Evolutionary conservation across 2,797 vertebrate genomes (phyloP).

Genomic region (Monodelphis domestica): DNA sequence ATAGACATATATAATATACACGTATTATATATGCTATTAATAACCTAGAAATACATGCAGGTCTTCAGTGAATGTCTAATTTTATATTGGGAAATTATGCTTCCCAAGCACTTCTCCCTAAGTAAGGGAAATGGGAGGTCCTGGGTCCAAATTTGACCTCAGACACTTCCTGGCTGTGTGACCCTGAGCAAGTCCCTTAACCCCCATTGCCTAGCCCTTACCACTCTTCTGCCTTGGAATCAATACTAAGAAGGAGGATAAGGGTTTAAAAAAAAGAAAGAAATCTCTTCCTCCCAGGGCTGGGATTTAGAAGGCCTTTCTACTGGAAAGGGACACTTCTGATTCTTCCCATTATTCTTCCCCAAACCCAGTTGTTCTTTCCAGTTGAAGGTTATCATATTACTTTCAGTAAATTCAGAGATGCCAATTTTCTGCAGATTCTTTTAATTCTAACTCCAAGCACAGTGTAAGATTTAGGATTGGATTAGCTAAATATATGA

Average conservation of each 20-base stretch:
- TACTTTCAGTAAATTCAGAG: neutral
- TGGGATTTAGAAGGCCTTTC: neutral
- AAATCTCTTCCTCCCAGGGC: too few relatives aligned
- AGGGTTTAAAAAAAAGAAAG: too few relatives aligned
- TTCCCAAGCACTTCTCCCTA: conserved; percentile 6
- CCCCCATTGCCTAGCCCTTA: too few relatives aligned
- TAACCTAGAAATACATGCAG: neutral
- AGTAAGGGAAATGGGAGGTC: too few relatives aligned
- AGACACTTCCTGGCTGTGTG: too few relatives aligned
- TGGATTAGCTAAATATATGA: neutral
- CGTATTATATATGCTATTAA: conserved; percentile 27
- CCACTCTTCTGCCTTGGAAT: too few relatives aligned
- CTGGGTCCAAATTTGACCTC: too few relatives aligned
- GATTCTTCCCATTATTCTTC: neutral
- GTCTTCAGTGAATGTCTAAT: conserved; percentile 24
- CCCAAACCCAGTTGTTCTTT: neutral
- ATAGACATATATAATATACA: too few relatives aligned
- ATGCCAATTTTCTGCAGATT: neutral
- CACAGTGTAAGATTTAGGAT: neutral
- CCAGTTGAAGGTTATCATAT: neutral
- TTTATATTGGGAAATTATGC: neutral
- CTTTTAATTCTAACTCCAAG: conserved; percentile 16
- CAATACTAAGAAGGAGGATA: too few relatives aligned
- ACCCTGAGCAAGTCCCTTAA: too few relatives aligned
- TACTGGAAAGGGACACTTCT: neutral